A percentile compares a stretch with the other conserved stretches of the same genome.
Evolutionary conservation across 2,888 invertebrate species (phyloP).

Genomic region (Apotomis betuletana): DNA sequence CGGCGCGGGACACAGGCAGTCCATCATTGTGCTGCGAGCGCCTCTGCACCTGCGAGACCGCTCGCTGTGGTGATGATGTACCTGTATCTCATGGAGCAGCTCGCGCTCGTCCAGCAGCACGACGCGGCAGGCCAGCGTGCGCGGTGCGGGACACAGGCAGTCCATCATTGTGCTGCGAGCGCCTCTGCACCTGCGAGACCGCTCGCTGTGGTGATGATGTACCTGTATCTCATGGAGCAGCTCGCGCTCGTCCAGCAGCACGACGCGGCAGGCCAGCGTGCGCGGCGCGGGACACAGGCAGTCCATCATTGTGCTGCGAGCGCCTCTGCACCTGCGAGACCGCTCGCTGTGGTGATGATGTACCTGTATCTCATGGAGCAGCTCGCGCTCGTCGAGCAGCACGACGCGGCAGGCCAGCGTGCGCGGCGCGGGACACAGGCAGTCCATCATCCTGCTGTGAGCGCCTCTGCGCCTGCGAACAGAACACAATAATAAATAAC

Average conservation of each 20-base stretch:
- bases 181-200: conserved; percentile 47
- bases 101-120: conserved; percentile 95
- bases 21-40: conserved; percentile 74
- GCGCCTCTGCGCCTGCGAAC: conserved; percentile 49
- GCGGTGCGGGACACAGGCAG: conserved; percentile 84
- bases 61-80: conserved; percentile 61
- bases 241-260: conserved; percentile 95
- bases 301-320: conserved; percentile 76
- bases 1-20: conserved; percentile 84
- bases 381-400: conserved; percentile 94
- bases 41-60: conserved; percentile 46
- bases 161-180: conserved; percentile 76
- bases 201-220: conserved; percentile 49
- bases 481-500: too few species aligned
- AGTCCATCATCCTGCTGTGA: conserved; percentile 78
- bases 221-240: conserved; percentile 95
- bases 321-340: conserved; percentile 47
- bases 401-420: conserved; percentile 91
- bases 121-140: conserved; percentile 90
- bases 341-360: conserved; percentile 45
- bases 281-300: conserved; percentile 85
- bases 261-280: conserved; percentile 90
- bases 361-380: conserved; percentile 95
- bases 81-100: conserved; percentile 94
- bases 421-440: conserved; percentile 84